These are phyloP conservation scores for Todiramphus chloris DNA, from an alignment of 2,113 vertebrate genomes.

Conservation along the genomic window DNA sequence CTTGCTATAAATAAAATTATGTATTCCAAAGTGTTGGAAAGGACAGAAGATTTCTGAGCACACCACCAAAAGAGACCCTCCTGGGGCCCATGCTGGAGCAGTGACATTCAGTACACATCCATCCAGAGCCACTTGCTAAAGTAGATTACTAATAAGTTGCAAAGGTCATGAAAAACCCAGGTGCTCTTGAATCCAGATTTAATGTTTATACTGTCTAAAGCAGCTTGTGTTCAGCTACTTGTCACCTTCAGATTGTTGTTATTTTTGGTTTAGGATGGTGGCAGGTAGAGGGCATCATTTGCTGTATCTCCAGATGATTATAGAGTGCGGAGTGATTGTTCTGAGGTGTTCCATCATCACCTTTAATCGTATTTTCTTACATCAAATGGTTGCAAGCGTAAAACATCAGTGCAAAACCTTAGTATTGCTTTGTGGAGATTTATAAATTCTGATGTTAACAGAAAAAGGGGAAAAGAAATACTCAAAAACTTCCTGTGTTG, in stretches of 20 bases:
- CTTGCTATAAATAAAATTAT: not conserved
- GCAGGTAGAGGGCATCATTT: not conserved
- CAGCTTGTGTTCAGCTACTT: not conserved
- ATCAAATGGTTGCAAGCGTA: not conserved
- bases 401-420: not conserved
- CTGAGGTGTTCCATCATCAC: not conserved
- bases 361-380: not conserved
- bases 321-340: not conserved
- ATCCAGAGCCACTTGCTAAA: not conserved
- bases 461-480: not conserved
- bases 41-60: not conserved
- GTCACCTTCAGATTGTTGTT: not conserved
- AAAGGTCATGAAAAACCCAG: not conserved
- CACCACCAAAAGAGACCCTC: not conserved
- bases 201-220: not conserved
- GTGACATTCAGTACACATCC: not conserved
- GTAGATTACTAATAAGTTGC: not conserved
- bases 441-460: not conserved
- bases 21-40: not conserved
- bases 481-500: not conserved
- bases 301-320: not conserved
- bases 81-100: not conserved
- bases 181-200: not conserved
- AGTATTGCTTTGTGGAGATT: not conserved
- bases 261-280: not conserved